Conservation (phyloP, 1,140 invertebrate species). For the Aphaenogaster ashmeadi region DNA sequence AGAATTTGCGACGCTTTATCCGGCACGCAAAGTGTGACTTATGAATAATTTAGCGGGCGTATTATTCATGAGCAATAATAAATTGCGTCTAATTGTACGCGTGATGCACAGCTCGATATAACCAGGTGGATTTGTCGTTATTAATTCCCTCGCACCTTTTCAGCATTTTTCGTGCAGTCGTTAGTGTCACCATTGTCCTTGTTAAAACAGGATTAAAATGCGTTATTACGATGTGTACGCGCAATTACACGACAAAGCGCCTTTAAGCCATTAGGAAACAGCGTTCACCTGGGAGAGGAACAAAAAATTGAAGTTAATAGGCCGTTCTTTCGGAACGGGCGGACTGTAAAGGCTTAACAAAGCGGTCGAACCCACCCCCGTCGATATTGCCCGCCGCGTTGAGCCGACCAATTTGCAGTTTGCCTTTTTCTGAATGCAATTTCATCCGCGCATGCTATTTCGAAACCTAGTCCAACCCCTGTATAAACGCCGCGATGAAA, state of each 20-base stretch:
- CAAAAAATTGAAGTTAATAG: constrained; percentile 37
- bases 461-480: neutral
- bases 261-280: constrained; percentile 23
- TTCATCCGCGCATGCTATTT: constrained; percentile 28
- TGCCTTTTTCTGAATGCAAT: constrained; percentile 34
- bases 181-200: constrained; percentile 12
- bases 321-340: neutral
- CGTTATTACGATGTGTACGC: constrained; percentile 30
- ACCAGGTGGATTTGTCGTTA: constrained; percentile 49
- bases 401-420: constrained; percentile 45
- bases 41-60: constrained; percentile 73
- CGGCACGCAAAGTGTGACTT: constrained; percentile 73
- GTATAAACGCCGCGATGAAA: neutral
- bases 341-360: constrained; percentile 26
- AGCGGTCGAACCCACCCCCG: neutral
- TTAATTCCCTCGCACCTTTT: constrained; percentile 29
- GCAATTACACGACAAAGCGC: constrained; percentile 6
- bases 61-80: constrained; percentile 72
- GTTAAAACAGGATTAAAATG: constrained; percentile 8
- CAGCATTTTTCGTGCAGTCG: neutral
- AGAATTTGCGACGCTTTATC: constrained; percentile 67
- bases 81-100: constrained; percentile 67
- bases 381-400: constrained; percentile 41
- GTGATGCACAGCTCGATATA: constrained; percentile 67
- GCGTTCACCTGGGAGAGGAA: neutral